A percentile compares a stretch with the other conserved stretches of the same genome.
Evolutionary conservation across 2,113 vertebrate genomes (phyloP).

Genomic region (Aegotheles bennettii): DNA sequence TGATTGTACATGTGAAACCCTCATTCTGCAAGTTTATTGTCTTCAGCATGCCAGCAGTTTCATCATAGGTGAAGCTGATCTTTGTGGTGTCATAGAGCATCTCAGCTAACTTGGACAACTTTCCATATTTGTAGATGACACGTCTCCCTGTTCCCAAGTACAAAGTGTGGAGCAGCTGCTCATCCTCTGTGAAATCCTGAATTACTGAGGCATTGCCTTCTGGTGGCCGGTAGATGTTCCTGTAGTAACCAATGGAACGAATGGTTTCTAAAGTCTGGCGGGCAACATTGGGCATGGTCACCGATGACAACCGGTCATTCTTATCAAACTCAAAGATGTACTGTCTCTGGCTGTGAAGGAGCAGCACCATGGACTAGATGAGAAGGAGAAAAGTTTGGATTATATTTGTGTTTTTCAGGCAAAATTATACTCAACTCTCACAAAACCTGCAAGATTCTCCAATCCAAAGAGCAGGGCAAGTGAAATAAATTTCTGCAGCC

Average conservation of each 20-base stretch:
- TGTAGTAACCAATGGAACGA: conserved; percentile 94
- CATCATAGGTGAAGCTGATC: conserved; percentile 90
- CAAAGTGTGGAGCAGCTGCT: conserved; percentile 87
- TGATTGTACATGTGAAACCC: conserved; percentile 93
- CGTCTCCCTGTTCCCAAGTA: conserved; percentile 91
- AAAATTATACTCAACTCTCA: not conserved
- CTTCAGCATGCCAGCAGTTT: conserved; percentile 93
- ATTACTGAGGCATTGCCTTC: conserved; percentile 93
- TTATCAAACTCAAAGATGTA: conserved; percentile 99
- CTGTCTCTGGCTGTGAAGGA: conserved; percentile 95
- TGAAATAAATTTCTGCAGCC: not conserved
- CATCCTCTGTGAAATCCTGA: conserved; percentile 94
- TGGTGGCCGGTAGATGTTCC: conserved; percentile 92
- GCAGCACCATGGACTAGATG: conserved; percentile 92
- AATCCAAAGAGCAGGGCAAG: not conserved
- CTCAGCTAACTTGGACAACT: conserved; percentile 89
- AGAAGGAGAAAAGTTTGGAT: conserved; percentile 12
- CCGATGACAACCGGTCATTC: conserved; percentile 90
- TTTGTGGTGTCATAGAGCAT: conserved; percentile 94
- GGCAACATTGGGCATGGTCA: conserved; percentile 98
- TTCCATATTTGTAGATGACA: conserved; percentile 93
- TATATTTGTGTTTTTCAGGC: not conserved
- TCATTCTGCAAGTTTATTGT: conserved; percentile 93
- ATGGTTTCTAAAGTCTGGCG: conserved; percentile 92
- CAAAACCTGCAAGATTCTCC: not conserved